Percentiles rank a stretch among this genome's conserved stretches.
These are phyloP conservation scores for Paramacrobiotus metropolitanus DNA, from an alignment of 1,140 invertebrate species.

Conservation along the genomic window DNA sequence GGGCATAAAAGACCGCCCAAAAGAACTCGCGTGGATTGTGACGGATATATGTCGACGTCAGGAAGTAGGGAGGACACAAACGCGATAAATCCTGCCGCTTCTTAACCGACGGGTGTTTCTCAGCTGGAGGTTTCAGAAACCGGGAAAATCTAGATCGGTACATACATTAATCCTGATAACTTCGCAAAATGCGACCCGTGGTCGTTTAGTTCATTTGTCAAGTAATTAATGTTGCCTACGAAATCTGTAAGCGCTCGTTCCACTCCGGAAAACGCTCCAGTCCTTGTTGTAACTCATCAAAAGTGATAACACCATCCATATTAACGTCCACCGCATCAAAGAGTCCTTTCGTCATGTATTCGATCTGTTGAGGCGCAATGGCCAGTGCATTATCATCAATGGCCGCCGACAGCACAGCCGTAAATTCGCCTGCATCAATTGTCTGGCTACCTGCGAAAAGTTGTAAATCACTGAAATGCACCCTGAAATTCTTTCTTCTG, in stretches of 20 bases:
- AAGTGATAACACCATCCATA: background rate
- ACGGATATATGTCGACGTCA: background rate
- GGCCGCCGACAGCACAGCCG: background rate
- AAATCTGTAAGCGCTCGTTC: background rate
- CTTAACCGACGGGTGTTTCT: background rate
- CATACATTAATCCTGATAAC: background rate
- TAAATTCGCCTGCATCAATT: background rate
- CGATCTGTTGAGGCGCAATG: background rate
- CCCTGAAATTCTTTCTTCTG: too few species aligned
- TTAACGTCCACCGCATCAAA: background rate
- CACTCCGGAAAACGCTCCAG: background rate
- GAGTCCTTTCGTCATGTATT: background rate
- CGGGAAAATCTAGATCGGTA: background rate
- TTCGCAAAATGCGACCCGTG: background rate
- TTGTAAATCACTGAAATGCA: too few species aligned
- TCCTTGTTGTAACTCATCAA: background rate
- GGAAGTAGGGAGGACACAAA: background rate
- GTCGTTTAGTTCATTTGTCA: too few species aligned
- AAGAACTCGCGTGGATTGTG: background rate
- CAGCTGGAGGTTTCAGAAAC: background rate
- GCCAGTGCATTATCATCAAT: slow-evolving; percentile 1
- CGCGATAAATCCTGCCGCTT: too few species aligned
- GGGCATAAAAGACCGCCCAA: background rate
- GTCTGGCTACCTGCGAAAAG: background rate
- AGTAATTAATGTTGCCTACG: too few species aligned